Base-by-base conservation (phyloP, 2,113 vertebrate genomes). In the Kryptolebias marmoratus region DNA sequence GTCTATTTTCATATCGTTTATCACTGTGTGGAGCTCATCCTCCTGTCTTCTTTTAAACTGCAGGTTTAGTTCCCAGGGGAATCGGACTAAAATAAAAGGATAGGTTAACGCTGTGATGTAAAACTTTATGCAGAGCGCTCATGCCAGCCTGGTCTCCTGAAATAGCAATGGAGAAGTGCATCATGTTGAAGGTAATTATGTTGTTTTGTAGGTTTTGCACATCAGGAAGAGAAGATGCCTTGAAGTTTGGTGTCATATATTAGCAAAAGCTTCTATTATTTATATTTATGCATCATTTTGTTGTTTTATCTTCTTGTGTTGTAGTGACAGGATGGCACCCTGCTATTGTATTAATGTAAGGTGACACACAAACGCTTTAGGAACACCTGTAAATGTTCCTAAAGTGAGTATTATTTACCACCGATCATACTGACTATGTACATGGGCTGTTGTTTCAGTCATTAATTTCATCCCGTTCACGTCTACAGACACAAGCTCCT, bases 361-460 rank as follows among this genome's bases (percentile, higher is more conserved):
- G 45, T 47, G 45, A 12, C 45, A 47, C 13, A 12, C 10, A 9
- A 47, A 14, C 2, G 13, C 10, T 47, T 47, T 2, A 49, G 15
- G 9, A 1, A 49, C 47, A 49, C 15, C 7, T 16, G 15, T 3
- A 49, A 7, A 11, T 47, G 47, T 49, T 15, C 15, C 11, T 2
- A 47, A 47, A 47, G 45, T 47, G 45, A 15, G 47, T 49, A 13
- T 16, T 16, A 49, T 16, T 47, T 47, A 11, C 10, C 2, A 58
- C 49, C 30, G 31, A 42, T 42, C 39, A 42, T 9, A 5, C 70
- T 80, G 15, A 62, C 73, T 16, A 58, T 52, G 28, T 15, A 69
- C 22, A 22, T 22, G 22, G 22, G 22, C 22, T 31, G 67, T 68
- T 80, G 73, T 82, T 82, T 83, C 70, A 74, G 72, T 83, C 70